Percentiles rank a stretch among this genome's conserved stretches.
phyloP scores from a whole-genome alignment of 2,113 vertebrate species.

The Eidolon helvum region DNA sequence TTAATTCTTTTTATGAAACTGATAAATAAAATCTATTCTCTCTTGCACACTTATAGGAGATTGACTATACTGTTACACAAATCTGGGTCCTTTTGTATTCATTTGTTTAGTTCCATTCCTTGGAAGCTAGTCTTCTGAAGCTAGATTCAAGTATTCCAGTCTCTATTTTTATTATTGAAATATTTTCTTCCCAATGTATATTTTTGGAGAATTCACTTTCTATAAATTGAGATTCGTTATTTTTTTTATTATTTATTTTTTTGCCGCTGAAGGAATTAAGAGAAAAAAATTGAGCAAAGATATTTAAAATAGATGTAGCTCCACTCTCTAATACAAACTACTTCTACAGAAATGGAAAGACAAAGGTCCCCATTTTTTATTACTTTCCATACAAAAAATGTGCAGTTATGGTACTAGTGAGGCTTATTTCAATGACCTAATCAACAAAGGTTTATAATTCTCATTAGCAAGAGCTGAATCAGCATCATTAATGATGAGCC shows the following conservation, averaged over 20 bases:
- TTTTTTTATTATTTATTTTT: not conserved
- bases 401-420: not conserved
- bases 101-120: not conserved
- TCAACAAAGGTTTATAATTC: conserved; percentile 70
- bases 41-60: not conserved
- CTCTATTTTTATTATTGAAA: not conserved
- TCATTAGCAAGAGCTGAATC: conserved; percentile 74
- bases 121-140: not conserved
- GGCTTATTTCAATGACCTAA: conserved; percentile 60
- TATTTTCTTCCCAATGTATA: not conserved
- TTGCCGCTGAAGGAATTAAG: not conserved
- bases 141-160: too few species aligned
- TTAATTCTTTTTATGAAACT: not conserved
- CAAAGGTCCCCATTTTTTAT: not conserved
- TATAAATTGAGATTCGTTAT: not conserved
- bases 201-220: not conserved
- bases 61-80: not conserved
- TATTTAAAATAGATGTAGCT: not conserved
- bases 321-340: not conserved
- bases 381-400: not conserved
- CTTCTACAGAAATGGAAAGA: not conserved
- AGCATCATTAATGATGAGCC: conserved; percentile 71
- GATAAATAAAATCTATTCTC: not conserved
- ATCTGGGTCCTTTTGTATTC: not conserved
- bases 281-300: not conserved